Conservation (phyloP, 1,140 invertebrate species). For the Tribolium castaneum region DNA sequence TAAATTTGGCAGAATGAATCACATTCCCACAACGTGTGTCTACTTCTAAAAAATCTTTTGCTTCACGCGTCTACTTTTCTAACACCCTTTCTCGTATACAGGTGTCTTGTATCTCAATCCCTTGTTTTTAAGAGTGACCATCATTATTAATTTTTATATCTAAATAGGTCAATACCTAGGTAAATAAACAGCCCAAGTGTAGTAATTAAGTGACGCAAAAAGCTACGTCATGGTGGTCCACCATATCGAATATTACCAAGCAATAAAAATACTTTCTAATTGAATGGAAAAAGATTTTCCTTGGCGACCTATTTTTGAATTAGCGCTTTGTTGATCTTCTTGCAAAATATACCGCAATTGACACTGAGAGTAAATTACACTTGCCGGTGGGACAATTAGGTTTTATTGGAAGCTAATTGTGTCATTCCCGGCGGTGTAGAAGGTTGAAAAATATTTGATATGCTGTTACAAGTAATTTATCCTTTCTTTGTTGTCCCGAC, state of each 20-base stretch:
- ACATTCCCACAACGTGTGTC: background rate
- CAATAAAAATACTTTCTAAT: background rate
- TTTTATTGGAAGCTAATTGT: constrained; percentile 5
- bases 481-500: constrained; percentile 18
- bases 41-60: background rate
- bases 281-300: background rate
- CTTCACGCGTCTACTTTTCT: background rate
- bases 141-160: background rate
- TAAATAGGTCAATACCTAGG: background rate
- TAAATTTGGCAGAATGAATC: background rate
- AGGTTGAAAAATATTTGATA: constrained; percentile 31
- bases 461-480: constrained; percentile 27
- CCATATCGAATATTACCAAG: background rate
- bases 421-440: background rate
- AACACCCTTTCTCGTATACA: background rate
- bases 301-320: no score
- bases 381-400: background rate
- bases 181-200: background rate
- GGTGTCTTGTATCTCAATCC: background rate
- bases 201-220: background rate
- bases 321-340: no score
- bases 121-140: background rate
- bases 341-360: no score
- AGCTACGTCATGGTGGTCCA: background rate
- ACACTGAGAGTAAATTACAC: no score